A percentile compares a stretch with the other conserved stretches of the same genome.
These are phyloP conservation scores for Okamejei kenojei DNA, from an alignment of 2,797 vertebrate species.

Conservation along the genomic window DNA sequence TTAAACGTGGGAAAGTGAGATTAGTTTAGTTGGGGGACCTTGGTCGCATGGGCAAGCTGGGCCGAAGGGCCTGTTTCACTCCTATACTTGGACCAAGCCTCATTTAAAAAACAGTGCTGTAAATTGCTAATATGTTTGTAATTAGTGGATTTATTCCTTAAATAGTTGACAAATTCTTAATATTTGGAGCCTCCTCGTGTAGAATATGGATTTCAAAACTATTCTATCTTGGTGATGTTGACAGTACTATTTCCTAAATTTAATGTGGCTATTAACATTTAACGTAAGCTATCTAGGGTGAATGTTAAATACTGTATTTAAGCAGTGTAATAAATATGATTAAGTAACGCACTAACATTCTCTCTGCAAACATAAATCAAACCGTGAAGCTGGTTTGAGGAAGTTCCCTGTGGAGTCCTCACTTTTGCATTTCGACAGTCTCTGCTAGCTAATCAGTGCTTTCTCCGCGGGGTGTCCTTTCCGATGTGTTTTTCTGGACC, in stretches of 20 bases:
- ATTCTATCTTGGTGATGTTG: background rate
- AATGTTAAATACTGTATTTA: slow-evolving; percentile 33
- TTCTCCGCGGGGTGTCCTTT: slow-evolving; percentile 11
- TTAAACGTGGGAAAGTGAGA: too few species aligned
- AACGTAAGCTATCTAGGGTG: slow-evolving; percentile 11
- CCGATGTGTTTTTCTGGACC: background rate
- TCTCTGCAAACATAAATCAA: slow-evolving; percentile 35
- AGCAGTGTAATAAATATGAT: slow-evolving; percentile 35
- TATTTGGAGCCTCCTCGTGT: background rate
- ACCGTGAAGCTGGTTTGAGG: background rate
- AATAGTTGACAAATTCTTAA: background rate
- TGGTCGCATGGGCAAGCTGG: too few species aligned
- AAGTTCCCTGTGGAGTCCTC: background rate
- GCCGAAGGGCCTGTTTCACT: too few species aligned
- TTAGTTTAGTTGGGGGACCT: too few species aligned
- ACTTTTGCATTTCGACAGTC: background rate
- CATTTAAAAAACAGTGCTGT: background rate
- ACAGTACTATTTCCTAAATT: background rate
- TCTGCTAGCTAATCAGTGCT: slow-evolving; percentile 19
- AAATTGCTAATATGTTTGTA: background rate
- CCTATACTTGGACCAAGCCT: background rate
- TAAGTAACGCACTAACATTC: slow-evolving; percentile 30
- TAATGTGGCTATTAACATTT: slow-evolving; percentile 1
- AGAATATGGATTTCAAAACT: too few species aligned
- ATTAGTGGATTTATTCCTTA: background rate